A percentile compares a stretch with the other conserved stretches of the same genome.
Conservation (phyloP, 1,140 invertebrate genomes). For the Brachionus asplanchnoidis region DNA sequence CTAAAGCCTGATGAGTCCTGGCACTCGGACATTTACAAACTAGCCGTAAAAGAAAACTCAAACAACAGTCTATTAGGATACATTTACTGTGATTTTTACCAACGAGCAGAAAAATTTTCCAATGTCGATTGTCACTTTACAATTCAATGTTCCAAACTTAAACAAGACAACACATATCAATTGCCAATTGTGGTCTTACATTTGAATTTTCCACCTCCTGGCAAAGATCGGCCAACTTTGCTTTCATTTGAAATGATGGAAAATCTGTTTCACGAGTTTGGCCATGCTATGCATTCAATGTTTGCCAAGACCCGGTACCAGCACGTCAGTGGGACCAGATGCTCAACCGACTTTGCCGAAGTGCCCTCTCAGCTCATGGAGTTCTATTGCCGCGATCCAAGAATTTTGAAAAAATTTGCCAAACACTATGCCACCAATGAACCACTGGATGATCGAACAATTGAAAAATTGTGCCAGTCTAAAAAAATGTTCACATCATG, state of each 20-base stretch:
- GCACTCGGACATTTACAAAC: conserved; percentile 79
- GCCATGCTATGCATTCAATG: conserved; percentile 99
- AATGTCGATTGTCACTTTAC: conserved; percentile 96
- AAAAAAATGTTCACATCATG: conserved; percentile 32
- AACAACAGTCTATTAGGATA: conserved; percentile 75
- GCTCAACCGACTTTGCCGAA: conserved; percentile 94
- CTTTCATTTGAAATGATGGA: conserved; percentile 74
- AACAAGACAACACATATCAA: conserved; percentile 77
- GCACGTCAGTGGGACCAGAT: conserved; percentile 89
- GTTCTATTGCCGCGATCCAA: conserved; percentile 84
- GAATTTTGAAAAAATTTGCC: conserved; percentile 70
- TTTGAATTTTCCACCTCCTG: conserved; percentile 71
- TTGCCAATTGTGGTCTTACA: conserved; percentile 87
- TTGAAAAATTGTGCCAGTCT: conserved; percentile 57
- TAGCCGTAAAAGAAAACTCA: conserved; percentile 59
- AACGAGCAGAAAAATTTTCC: conserved; percentile 77
- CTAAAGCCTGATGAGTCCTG: conserved; percentile 74
- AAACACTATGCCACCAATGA: conserved; percentile 83
- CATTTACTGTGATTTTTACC: conserved; percentile 96
- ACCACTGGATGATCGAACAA: conserved; percentile 70
- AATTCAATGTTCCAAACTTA: conserved; percentile 79
- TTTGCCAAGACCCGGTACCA: conserved; percentile 84
- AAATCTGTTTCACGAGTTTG: conserved; percentile 98
- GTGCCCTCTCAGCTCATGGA: conserved; percentile 97
- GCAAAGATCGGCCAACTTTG: conserved; percentile 65